phyloP scores from a whole-genome alignment of 1,140 invertebrate genomes.

The Oncopodura yosiiana region DNA sequence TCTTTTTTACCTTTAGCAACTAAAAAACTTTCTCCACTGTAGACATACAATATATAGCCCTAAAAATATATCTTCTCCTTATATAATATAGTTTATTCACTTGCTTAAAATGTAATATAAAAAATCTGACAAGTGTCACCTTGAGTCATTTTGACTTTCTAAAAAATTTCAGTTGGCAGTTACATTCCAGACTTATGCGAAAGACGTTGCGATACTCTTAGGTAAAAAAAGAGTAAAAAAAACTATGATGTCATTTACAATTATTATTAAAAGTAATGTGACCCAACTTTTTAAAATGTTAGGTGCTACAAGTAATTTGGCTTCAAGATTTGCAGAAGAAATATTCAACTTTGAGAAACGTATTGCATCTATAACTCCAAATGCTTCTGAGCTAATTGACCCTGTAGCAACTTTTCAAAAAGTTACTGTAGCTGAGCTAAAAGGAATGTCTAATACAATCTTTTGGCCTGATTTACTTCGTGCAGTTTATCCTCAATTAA shows the following conservation, averaged over 20 bases:
- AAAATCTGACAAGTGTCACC: too few relatives aligned
- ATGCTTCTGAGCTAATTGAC: constrained; percentile 37
- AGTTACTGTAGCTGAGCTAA: constrained; percentile 42
- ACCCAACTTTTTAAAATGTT: too few relatives aligned
- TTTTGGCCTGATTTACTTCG: constrained; percentile 47
- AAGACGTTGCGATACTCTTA: constrained; percentile 45
- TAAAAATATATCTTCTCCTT: too few relatives aligned
- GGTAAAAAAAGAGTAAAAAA: too few relatives aligned
- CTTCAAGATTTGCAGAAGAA: constrained; percentile 47
- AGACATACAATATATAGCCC: too few relatives aligned
- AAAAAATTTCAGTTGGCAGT: constrained; percentile 43
- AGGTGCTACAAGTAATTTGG: constrained; percentile 43
- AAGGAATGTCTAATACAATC: constrained; percentile 42
- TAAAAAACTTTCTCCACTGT: too few relatives aligned
- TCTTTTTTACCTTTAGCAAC: constrained; percentile 19
- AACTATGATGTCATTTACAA: too few relatives aligned
- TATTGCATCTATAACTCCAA: constrained; percentile 48
- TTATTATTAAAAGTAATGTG: too few relatives aligned
- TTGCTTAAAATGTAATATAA: too few relatives aligned
- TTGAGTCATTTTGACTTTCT: background rate
- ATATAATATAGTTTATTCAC: too few relatives aligned
- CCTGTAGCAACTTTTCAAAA: constrained; percentile 40
- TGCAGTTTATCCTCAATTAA: constrained; percentile 46
- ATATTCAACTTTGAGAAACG: constrained; percentile 52
- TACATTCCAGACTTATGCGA: constrained; percentile 50